These are phyloP conservation scores for Bradypodion ventrale DNA, from an alignment of 2,797 vertebrate species.

Conservation along the genomic window DNA sequence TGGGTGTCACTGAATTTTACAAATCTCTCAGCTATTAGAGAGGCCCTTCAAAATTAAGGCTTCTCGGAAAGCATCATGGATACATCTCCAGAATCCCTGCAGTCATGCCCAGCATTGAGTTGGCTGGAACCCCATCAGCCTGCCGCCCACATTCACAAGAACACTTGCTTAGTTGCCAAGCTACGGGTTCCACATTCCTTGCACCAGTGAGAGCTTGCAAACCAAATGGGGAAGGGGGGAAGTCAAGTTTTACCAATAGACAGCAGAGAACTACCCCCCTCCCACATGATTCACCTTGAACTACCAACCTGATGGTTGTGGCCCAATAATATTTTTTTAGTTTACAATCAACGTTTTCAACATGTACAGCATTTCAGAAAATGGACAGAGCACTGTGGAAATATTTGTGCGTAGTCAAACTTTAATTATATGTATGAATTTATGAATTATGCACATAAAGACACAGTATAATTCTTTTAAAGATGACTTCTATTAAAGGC, in stretches of 20 bases:
- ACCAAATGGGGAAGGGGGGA: no score
- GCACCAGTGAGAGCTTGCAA: no score
- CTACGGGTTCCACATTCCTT: neutral
- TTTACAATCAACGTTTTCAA: neutral
- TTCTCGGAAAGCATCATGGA: neutral
- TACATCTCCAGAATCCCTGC: neutral
- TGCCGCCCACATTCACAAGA: neutral
- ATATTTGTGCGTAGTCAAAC: neutral
- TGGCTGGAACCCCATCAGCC: neutral
- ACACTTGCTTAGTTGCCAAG: neutral
- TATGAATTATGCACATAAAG: conserved; percentile 3
- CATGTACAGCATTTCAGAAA: neutral
- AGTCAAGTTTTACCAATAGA: no score
- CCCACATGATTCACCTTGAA: neutral
- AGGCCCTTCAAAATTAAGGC: neutral
- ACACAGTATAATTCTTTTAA: conserved; percentile 8
- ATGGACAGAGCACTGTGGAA: neutral
- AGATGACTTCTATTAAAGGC: conserved; percentile 9
- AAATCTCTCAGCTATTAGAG: neutral
- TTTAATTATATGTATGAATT: neutral
- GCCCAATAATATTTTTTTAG: neutral
- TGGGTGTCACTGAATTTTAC: neutral
- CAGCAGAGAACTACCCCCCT: no score
- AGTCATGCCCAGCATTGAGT: neutral
- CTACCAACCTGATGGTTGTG: neutral